Evolutionary conservation across 2,888 invertebrate species (phyloP), one percentile per base, ranked within the genome.

Genomic region (Resseliella maxima): DNA sequence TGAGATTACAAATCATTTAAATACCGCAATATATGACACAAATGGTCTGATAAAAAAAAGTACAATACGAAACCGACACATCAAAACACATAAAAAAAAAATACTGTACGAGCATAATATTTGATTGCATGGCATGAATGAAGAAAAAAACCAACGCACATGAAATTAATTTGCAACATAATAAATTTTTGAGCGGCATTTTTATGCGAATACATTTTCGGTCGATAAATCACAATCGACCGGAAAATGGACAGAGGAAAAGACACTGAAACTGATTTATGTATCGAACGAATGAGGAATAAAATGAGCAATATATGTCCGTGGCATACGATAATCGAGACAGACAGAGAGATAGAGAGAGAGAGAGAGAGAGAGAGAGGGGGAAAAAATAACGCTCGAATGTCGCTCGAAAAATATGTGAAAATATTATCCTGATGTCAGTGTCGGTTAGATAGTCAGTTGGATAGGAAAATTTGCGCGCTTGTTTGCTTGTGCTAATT

Each of bases 21-120:
- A 83, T 83, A 83, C 83, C 83, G 83, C 83, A 83, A 24, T 38
- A 83, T 38, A 83, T 83, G 83, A 83, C 83, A 83, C 83, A 38
- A 83, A 83, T 83, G 72, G 72, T 72, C 31, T 35, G 72, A 72
- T 72, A 72, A 72, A 72, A 31, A 50, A 50, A 72, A 35, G 31
- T 31, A 72, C 72, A 72, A 72, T 72, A 72, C 35, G n/a, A 2
- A 59, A 35, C 72, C 35, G 31, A 72, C 72, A 59, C 27, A 59
- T 27, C 31, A 31, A 35, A 31, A 59, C 2, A 59, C 3, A n/a
- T 15, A 31, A 0, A 72, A 31, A 2, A 24, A n/a, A n/a, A 59
- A 41, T 8, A 41, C 41, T 24, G 59, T 15, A 50, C 46, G 59
- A 59, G 59, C 59, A 3, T 24, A 59, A 72, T 35, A 59, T 59